Conservation (phyloP, 1,140 invertebrate genomes). For the Aporrectodea caliginosa region DNA sequence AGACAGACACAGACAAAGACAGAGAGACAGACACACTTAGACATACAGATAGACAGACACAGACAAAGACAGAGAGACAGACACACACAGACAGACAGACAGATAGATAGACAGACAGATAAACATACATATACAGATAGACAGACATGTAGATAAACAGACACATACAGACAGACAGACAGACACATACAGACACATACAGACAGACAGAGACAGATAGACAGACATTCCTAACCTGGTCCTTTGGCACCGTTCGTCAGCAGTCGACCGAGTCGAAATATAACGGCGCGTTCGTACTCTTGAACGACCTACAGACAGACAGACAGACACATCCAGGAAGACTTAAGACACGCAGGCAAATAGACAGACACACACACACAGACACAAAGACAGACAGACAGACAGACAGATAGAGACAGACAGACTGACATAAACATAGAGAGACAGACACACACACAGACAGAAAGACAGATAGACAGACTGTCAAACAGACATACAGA, state of each 20-base stretch:
- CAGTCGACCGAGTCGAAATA: slow-evolving; percentile 60
- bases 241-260: slow-evolving; percentile 79
- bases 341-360: too few relatives aligned
- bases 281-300: slow-evolving; percentile 56
- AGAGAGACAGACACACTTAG: background rate
- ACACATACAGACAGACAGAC: background rate
- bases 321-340: too few relatives aligned
- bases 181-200: background rate
- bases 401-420: background rate
- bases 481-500: too few relatives aligned
- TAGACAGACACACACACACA: background rate
- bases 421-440: background rate
- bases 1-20: too few relatives aligned
- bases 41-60: background rate
- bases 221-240: slow-evolving; percentile 55
- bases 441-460: too few relatives aligned
- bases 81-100: too few relatives aligned
- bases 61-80: background rate
- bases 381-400: background rate
- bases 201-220: background rate
- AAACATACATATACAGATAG: background rate
- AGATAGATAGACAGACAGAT: too few relatives aligned
- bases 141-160: background rate
- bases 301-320: slow-evolving; percentile 41
- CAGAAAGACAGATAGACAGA: too few relatives aligned